Percentiles rank a stretch among this genome's conserved stretches.
Conservation (phyloP, 2,113 vertebrate species). For the Bos javanicus region DNA sequence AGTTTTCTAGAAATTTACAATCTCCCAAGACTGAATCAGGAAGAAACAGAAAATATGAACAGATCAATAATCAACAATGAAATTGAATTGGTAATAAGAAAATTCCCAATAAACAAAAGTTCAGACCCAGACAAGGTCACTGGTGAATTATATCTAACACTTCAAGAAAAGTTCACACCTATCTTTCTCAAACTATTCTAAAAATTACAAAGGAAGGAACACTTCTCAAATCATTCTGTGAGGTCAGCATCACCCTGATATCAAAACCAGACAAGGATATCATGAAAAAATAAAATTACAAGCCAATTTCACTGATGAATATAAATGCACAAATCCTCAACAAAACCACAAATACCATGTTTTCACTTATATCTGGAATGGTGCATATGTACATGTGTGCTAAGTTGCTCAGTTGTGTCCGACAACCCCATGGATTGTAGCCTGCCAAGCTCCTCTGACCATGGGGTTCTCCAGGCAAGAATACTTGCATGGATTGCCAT, state of each 20-base stretch:
- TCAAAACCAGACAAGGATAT: neutral
- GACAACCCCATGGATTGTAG: neutral
- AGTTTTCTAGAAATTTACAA: neutral
- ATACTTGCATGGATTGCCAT: neutral
- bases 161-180: neutral
- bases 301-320: neutral
- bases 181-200: neutral
- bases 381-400: neutral
- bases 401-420: neutral
- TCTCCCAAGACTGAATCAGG: neutral
- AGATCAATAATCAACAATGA: neutral
- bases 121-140: neutral
- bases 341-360: neutral
- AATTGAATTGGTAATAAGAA: neutral
- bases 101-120: neutral
- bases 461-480: neutral
- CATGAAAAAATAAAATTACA: neutral
- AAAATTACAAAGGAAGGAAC: neutral
- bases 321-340: neutral
- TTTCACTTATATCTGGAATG: neutral
- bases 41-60: neutral
- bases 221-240: neutral
- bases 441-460: neutral
- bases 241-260: neutral
- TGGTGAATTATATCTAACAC: neutral